A percentile compares a stretch with the other conserved stretches of the same genome.
phyloP scores from a whole-genome alignment of 2,888 invertebrate genomes.

The Folsomia candida region DNA sequence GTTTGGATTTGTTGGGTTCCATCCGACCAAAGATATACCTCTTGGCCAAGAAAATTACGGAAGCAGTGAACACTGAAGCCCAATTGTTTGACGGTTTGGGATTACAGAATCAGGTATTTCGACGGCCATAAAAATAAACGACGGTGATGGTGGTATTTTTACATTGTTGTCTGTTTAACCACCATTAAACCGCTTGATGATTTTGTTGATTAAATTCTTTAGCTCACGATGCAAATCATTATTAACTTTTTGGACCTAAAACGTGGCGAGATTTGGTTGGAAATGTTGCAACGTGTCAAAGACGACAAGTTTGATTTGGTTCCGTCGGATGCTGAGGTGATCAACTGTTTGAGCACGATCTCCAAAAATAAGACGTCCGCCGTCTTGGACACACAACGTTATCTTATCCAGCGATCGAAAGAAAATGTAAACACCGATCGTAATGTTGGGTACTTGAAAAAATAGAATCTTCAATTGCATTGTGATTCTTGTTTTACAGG shows the following conservation, averaged over 20 bases:
- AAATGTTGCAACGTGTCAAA: conserved; percentile 34
- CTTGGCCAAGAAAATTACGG: conserved; percentile 43
- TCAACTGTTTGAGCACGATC: conserved; percentile 24
- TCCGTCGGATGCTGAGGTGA: conserved; percentile 19
- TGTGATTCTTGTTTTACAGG: conserved; percentile 22
- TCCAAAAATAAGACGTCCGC: conserved; percentile 39
- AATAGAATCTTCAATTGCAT: not conserved
- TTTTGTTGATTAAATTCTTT: no score
- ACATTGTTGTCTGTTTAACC: no score
- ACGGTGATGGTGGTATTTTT: no score
- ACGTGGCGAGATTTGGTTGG: conserved; percentile 40
- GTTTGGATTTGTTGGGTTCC: conserved; percentile 38
- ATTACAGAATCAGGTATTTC: conserved; percentile 48
- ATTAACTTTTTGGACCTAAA: conserved; percentile 46
- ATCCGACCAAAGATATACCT: conserved; percentile 47
- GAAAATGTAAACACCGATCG: conserved; percentile 31
- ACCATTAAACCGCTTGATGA: no score
- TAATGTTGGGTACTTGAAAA: not conserved
- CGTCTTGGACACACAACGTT: conserved; percentile 43
- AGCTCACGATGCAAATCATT: conserved; percentile 49
- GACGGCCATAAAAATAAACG: no score
- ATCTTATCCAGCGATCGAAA: conserved; percentile 34
- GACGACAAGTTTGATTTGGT: conserved; percentile 21
- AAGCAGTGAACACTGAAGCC: conserved; percentile 43
- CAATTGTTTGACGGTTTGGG: conserved; percentile 43